Evolutionary conservation across 2,888 invertebrate genomes (phyloP).

Genomic region (Aelia acuminata): DNA sequence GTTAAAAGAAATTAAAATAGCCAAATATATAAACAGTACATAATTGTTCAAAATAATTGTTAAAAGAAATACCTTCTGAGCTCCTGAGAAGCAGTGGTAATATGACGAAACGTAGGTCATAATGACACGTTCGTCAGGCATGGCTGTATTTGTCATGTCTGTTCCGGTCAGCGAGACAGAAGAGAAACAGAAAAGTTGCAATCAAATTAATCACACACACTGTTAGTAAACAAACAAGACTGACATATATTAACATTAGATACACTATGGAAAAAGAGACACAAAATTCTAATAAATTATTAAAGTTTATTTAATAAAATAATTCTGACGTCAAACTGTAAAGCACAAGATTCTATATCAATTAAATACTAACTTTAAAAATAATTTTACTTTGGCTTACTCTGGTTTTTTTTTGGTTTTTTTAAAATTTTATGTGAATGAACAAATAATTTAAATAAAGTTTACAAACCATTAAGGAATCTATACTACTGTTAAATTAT

Average conservation of each 20-base stretch:
- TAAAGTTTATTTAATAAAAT: not conserved
- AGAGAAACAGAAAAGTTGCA: conserved; percentile 62
- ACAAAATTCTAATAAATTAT: not conserved
- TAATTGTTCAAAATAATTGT: conserved; percentile 48
- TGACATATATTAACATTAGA: conserved; percentile 54
- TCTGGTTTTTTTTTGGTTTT: not conserved
- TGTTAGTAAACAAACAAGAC: conserved; percentile 54
- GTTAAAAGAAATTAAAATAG: conserved; percentile 25
- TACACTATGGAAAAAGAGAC: not conserved
- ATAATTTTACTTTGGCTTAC: conserved; percentile 13
- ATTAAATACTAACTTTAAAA: not conserved
- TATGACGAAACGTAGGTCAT: conserved; percentile 99
- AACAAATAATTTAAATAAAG: too few relatives aligned
- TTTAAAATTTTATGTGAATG: too few relatives aligned
- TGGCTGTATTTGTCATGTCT: conserved; percentile 98
- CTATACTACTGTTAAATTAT: too few relatives aligned
- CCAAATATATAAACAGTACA: conserved; percentile 33
- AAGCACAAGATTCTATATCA: not conserved
- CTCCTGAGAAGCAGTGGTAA: conserved; percentile 99
- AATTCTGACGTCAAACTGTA: not conserved
- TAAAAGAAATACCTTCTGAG: conserved; percentile 90
- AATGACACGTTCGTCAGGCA: conserved; percentile 99
- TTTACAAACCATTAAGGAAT: too few relatives aligned
- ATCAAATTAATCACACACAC: conserved; percentile 60
- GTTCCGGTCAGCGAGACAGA: conserved; percentile 66